Conservation (phyloP, 1,140 invertebrate genomes). For the Calycopis cecrops region DNA sequence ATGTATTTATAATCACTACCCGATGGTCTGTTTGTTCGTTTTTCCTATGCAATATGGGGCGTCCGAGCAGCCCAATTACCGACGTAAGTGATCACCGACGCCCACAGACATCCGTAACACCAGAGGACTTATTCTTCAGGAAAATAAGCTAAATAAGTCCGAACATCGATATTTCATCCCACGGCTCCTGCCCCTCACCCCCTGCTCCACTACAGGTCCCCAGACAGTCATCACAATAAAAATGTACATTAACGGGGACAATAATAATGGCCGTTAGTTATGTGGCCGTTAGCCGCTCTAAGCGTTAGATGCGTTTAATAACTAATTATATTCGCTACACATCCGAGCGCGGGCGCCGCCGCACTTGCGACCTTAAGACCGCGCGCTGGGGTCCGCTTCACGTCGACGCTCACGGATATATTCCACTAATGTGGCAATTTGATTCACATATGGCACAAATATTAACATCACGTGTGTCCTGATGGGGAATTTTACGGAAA, state of each 20-base stretch:
- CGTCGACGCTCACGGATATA: conserved; percentile 6
- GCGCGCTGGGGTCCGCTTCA: conserved; percentile 21
- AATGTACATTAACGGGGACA: background rate
- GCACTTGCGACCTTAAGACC: conserved; percentile 19
- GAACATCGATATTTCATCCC: too few species aligned
- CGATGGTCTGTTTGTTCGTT: too few species aligned
- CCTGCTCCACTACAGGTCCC: background rate
- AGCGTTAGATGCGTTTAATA: conserved; percentile 42
- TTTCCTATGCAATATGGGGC: too few species aligned
- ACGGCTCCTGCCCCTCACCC: too few species aligned
- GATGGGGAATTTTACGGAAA: conserved; percentile 1
- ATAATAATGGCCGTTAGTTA: conserved; percentile 11
- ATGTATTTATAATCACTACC: too few species aligned
- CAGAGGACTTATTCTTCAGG: too few species aligned
- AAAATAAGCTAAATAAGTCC: too few species aligned
- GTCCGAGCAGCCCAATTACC: too few species aligned
- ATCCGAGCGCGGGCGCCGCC: background rate
- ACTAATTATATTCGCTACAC: conserved; percentile 32
- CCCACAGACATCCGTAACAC: too few species aligned
- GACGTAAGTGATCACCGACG: too few species aligned
- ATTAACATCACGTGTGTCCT: conserved; percentile 42
- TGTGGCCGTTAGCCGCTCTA: conserved; percentile 1
- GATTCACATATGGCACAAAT: conserved; percentile 40
- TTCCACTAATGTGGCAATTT: conserved; percentile 36
- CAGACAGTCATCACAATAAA: background rate